phyloP scores from a whole-genome alignment of 2,888 invertebrate genomes.

The Blastobasis lacticolella region DNA sequence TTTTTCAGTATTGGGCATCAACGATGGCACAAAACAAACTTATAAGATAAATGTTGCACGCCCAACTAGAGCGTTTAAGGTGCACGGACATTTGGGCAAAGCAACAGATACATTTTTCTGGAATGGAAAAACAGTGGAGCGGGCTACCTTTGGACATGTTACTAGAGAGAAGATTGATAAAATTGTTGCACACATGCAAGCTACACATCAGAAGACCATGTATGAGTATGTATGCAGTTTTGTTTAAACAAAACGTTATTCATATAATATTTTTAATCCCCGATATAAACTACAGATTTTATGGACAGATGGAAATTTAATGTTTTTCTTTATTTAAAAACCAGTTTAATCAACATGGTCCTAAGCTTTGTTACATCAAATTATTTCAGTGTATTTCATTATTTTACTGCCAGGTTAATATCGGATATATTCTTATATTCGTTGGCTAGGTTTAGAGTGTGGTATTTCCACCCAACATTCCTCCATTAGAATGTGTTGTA shows the following conservation, averaged over 20 bases:
- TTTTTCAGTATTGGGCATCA: conserved; percentile 81
- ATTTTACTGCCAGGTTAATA: too few species aligned
- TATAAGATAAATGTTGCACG: conserved; percentile 73
- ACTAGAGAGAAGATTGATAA: conserved; percentile 80
- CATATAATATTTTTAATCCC: too few species aligned
- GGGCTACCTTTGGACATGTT: conserved; percentile 81
- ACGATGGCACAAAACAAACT: conserved; percentile 75
- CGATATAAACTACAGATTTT: too few species aligned
- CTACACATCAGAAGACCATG: conserved; percentile 90
- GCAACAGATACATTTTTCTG: conserved; percentile 83
- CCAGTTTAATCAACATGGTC: too few species aligned
- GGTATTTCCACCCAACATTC: too few species aligned
- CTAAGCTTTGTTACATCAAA: too few species aligned
- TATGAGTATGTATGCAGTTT: conserved; percentile 78
- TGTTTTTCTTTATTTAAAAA: too few species aligned
- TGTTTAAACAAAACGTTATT: too few species aligned
- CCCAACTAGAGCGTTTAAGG: conserved; percentile 80
- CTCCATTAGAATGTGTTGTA: neutral
- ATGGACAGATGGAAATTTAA: too few species aligned
- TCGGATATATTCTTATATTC: too few species aligned
- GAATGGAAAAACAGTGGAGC: conserved; percentile 81
- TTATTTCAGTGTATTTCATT: too few species aligned
- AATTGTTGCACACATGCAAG: conserved; percentile 85
- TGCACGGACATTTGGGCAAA: conserved; percentile 83
- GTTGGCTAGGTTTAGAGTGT: too few species aligned